Evolutionary conservation across 2,113 vertebrate genomes (phyloP).

Genomic region (Regulus satrapa): DNA sequence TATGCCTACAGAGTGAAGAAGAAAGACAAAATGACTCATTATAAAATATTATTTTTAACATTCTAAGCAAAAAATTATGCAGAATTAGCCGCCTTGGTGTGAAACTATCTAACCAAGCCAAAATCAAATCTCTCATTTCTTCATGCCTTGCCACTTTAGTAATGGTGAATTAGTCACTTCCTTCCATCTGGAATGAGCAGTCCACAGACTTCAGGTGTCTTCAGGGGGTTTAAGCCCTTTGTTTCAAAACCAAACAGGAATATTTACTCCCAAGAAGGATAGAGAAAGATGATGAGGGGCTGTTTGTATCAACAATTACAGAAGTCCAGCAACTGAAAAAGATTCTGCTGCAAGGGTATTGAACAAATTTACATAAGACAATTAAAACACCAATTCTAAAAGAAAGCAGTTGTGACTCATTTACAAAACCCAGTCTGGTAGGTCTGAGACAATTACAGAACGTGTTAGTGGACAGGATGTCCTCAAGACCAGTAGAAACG

Average conservation of each 20-base stretch:
- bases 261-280: neutral
- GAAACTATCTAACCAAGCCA: neutral
- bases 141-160: neutral
- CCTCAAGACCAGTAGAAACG: neutral
- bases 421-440: neutral
- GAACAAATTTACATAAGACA: neutral
- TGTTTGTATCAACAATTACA: neutral
- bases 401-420: neutral
- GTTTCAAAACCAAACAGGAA: neutral
- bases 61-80: neutral
- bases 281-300: neutral
- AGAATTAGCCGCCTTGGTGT: neutral
- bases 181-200: neutral
- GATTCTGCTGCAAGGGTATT: neutral
- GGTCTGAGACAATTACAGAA: neutral
- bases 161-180: neutral
- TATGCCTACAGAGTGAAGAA: neutral
- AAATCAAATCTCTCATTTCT: neutral
- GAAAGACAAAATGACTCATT: neutral
- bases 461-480: rapidly evolving
- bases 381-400: neutral
- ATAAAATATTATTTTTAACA: neutral
- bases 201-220: neutral
- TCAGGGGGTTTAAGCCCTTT: neutral
- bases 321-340: neutral